Evolutionary conservation across 2,888 invertebrate genomes (phyloP).

Genomic region (Ligdia adustata): DNA sequence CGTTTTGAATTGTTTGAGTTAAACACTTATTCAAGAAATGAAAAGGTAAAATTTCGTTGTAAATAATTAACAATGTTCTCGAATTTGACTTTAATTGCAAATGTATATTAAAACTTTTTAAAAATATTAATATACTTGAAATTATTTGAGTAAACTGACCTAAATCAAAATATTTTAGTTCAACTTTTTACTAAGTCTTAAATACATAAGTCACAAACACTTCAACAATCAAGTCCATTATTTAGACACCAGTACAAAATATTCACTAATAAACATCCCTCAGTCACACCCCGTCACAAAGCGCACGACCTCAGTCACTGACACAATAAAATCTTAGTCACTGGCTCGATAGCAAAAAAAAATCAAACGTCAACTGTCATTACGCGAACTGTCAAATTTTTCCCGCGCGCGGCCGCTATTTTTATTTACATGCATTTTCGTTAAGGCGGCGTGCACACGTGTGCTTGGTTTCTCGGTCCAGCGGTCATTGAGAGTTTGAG

Average conservation of each 20-base stretch:
- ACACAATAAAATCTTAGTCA: conserved; percentile 28
- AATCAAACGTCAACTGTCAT: conserved; percentile 56
- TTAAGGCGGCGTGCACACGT: conserved; percentile 73
- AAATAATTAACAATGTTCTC: too few species aligned
- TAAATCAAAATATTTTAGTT: too few species aligned
- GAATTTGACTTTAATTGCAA: too few species aligned
- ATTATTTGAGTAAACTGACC: too few species aligned
- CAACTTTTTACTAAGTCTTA: too few species aligned
- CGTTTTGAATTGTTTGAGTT: background rate
- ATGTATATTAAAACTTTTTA: too few species aligned
- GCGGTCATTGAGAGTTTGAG: conserved; percentile 85
- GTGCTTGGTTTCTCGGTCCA: conserved; percentile 85
- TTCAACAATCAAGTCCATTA: conserved; percentile 23
- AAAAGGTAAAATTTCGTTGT: too few species aligned
- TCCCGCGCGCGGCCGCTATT: conserved; percentile 54
- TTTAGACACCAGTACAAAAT: conserved; percentile 11
- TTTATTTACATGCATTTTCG: conserved; percentile 74
- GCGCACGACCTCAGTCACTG: conserved; percentile 27
- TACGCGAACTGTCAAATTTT: conserved; percentile 52
- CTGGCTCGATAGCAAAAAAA: conserved; percentile 29
- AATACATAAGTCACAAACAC: conserved; percentile 16
- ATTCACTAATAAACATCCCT: conserved; percentile 27
- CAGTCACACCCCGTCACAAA: conserved; percentile 12
- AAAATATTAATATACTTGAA: too few species aligned
- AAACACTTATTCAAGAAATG: too few species aligned